Evolutionary conservation across 1,140 invertebrate genomes (phyloP).

Genomic region (Brachionus paranguensis): DNA sequence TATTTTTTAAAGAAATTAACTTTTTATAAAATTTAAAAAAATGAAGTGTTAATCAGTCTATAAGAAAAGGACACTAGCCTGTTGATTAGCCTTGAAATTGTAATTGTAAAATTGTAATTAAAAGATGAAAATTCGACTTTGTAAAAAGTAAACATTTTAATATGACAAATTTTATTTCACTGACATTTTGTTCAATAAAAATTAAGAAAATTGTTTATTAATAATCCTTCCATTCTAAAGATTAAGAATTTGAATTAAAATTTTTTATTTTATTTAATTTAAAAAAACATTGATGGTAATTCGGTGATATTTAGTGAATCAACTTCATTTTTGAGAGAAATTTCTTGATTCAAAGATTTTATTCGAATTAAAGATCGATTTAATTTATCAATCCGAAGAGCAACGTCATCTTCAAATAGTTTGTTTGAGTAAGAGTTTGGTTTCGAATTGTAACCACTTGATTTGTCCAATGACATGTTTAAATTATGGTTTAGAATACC

Average conservation of each 20-base stretch:
- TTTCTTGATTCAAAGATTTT: not conserved
- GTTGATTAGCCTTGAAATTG: too few relatives aligned
- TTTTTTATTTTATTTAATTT: not conserved
- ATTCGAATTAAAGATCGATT: conserved; percentile 8
- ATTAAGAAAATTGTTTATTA: too few relatives aligned
- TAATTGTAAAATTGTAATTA: too few relatives aligned
- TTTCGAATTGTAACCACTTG: not conserved
- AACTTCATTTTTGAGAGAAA: not conserved
- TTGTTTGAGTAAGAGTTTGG: not conserved
- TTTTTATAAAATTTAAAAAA: too few relatives aligned
- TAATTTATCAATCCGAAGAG: not conserved
- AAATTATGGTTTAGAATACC: not conserved
- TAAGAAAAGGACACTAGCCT: too few relatives aligned
- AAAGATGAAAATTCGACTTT: too few relatives aligned
- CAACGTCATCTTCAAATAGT: not conserved
- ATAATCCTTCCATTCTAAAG: too few relatives aligned
- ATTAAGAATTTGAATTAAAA: not conserved
- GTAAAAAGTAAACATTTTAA: not conserved
- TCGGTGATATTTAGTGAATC: not conserved
- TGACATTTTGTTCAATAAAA: too few relatives aligned
- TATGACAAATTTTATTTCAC: too few relatives aligned
- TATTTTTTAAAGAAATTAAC: too few relatives aligned
- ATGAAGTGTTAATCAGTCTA: too few relatives aligned
- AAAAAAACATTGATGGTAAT: not conserved
- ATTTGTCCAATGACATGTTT: not conserved